phyloP scores from a whole-genome alignment of 1,140 invertebrate genomes.

The Stegodyphus dumicola region DNA sequence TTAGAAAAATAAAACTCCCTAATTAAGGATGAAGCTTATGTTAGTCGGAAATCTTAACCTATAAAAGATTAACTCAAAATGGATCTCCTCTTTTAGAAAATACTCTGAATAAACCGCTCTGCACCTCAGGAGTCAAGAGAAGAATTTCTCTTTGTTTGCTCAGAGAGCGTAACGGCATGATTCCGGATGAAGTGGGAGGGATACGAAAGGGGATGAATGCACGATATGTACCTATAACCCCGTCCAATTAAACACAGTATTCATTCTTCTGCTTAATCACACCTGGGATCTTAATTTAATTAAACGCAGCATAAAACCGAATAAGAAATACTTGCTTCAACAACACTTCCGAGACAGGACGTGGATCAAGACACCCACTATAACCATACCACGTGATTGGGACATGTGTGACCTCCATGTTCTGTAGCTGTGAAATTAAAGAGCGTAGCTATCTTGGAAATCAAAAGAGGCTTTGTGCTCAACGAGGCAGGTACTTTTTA shows the following conservation, averaged over 20 bases:
- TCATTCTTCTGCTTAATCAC: slow-evolving; percentile 16
- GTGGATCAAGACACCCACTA: slow-evolving; percentile 39
- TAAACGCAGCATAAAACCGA: slow-evolving; percentile 38
- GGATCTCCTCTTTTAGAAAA: too few species aligned
- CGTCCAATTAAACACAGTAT: slow-evolving; percentile 45
- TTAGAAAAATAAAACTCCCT: too few species aligned
- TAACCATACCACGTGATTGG: slow-evolving; percentile 11
- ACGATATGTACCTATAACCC: slow-evolving; percentile 49
- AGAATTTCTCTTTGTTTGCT: not conserved
- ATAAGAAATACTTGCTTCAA: slow-evolving; percentile 28
- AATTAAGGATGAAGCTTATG: too few species aligned
- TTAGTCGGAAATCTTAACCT: too few species aligned
- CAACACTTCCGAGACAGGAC: slow-evolving; percentile 19
- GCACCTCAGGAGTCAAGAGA: too few species aligned
- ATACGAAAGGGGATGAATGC: not conserved
- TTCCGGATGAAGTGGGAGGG: not conserved
- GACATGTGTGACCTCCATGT: slow-evolving; percentile 21
- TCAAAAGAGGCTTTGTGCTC: not conserved
- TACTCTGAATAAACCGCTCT: too few species aligned
- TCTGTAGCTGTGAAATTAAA: not conserved
- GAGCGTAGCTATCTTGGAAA: not conserved
- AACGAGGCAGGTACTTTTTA: not conserved
- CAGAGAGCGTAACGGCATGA: not conserved
- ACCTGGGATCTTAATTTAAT: slow-evolving; percentile 44
- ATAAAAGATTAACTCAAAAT: too few species aligned